Evolutionary conservation across 2,888 invertebrate genomes (phyloP).

Genomic region (Amphipoea oculea): DNA sequence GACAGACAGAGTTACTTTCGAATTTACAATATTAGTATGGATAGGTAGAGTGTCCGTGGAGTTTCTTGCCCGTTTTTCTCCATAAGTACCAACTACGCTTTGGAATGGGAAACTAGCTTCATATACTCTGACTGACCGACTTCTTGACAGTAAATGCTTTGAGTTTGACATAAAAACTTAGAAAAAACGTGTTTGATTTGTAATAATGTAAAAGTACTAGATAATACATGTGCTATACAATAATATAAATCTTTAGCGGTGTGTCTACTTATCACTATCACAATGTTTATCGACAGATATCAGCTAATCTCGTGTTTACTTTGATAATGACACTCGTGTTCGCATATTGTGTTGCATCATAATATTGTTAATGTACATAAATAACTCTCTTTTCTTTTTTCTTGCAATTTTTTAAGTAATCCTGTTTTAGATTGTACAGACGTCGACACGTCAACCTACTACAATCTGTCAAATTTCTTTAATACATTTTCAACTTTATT

Average conservation of each 20-base stretch:
- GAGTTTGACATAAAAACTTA: not conserved
- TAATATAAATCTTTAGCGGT: constrained; percentile 39
- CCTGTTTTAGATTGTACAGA: not conserved
- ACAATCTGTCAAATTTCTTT: no score
- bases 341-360: constrained; percentile 9
- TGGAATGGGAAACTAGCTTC: no score
- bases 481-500: no score
- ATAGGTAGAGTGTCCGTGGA: no score
- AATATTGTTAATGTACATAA: not conserved
- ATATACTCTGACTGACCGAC: no score
- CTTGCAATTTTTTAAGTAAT: not conserved
- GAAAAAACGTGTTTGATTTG: not conserved
- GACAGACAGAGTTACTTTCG: no score
- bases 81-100: no score
- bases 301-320: constrained; percentile 42
- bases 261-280: constrained; percentile 27
- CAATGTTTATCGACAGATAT: constrained; percentile 38
- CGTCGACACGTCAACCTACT: no score
- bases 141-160: no score
- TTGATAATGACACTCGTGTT: constrained; percentile 39
- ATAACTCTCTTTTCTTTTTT: not conserved
- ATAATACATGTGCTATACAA: constrained; percentile 5
- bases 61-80: no score
- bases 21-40: no score
- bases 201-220: not conserved